Evolutionary conservation across 2,113 vertebrate species (phyloP).

Genomic region (Crypturellus undulatus): DNA sequence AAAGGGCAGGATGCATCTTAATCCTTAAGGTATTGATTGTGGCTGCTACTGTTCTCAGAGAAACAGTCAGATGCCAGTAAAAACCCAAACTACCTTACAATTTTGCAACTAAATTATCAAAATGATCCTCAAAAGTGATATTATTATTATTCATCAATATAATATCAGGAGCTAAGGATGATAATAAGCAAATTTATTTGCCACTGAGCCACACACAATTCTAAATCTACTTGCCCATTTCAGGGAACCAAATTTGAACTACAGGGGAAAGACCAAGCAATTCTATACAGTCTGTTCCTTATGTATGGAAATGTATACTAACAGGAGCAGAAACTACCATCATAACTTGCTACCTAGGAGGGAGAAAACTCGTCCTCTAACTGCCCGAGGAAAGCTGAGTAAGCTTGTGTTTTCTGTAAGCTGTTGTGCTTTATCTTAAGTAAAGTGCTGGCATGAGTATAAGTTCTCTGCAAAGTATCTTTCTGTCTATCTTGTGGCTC

Average conservation of each 20-base stretch:
- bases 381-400: neutral
- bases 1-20: neutral
- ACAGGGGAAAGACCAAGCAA: neutral
- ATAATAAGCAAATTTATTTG: neutral
- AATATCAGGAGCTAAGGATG: neutral
- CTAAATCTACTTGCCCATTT: neutral
- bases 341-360: rapidly evolving
- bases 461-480: neutral
- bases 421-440: neutral
- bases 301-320: neutral
- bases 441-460: neutral
- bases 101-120: slow-evolving; percentile 3
- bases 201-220: neutral
- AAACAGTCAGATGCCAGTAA: slow-evolving; percentile 2
- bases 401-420: neutral
- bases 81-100: rapidly evolving
- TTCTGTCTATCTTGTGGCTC: neutral
- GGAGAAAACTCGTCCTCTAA: neutral
- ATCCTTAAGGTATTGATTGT: neutral
- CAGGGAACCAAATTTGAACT: neutral
- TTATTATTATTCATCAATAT: neutral
- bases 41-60: neutral
- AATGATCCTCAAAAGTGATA: neutral
- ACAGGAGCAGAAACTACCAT: neutral
- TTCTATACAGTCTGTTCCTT: neutral